Evolutionary conservation across 2,113 vertebrate genomes (phyloP), one percentile per base, ranked within the genome.

Genomic region (Callopanchax toddi): DNA sequence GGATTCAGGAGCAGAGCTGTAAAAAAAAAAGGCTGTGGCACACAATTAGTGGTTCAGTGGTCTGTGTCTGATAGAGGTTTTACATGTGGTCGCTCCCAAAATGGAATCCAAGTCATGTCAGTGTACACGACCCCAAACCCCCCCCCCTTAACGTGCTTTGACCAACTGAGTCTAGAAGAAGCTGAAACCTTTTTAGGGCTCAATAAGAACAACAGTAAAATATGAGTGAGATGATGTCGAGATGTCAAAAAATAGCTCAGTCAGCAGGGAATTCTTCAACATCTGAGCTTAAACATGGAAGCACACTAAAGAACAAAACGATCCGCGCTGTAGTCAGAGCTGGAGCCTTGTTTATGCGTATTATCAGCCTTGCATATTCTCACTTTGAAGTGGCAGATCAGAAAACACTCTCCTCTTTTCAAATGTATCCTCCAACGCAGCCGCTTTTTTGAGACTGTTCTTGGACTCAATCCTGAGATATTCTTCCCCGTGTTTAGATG

Each of bases 41-140:
- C 60, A 79, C 78, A 79, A 78, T 90, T 87, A 86, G 85, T 81
- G 87, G 85, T 83, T 73, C 21, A 7, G 69, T 1, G 64, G 84
- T 60, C 44, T 58, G 7, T 59, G 67, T 82, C 71, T 85, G 74
- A 86, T 72, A 43, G 72, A 78, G 43, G 57, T 70, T 83, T 82
- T 71, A 76, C 78, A 85, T 86, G 83, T 86, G 87, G 79, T 69
- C 64, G 12, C n/a, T 71, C 70, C 79, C 54, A 56, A 80, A 88
- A 81, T 76, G 71, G 83, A 89, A 71, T 32, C 0, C n/a, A 62
- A 18, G 12, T 73, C 74, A 79, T 62, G 3, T 53, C 39, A 37
- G 32, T 17, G 63, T 68, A 16, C 50, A 65, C 67, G 52, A 63
- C 42, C 13, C 11, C 20, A 5, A 3, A 6, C 9, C 9, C 36